A percentile compares a stretch with the other conserved stretches of the same genome.
phyloP scores from a whole-genome alignment of 2,888 invertebrate species.

The Syrista parreyssii region DNA sequence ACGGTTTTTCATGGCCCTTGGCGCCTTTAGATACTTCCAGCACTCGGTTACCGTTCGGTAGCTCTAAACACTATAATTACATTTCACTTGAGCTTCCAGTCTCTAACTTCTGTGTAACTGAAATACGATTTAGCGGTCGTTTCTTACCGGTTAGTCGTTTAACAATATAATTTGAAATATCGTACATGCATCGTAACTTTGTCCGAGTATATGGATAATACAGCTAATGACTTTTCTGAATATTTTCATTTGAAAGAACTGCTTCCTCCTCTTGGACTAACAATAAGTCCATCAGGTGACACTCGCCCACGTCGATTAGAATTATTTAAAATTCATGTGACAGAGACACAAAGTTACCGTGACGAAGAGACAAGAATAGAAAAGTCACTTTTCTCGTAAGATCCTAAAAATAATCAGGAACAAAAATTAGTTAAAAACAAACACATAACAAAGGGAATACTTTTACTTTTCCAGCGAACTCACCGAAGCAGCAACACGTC shows the following conservation, averaged over 20 bases:
- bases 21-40: neutral
- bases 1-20: neutral
- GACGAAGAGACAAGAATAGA: neutral
- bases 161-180: neutral
- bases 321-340: neutral
- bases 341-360: neutral
- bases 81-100: conserved; percentile 26
- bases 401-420: neutral
- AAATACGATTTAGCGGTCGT: neutral
- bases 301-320: neutral
- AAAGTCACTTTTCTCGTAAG: neutral
- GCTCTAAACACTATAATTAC: conserved; percentile 42
- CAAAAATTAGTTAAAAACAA: neutral
- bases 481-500: neutral
- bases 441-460: neutral
- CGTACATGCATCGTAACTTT: neutral
- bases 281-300: neutral
- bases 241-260: neutral
- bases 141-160: neutral
- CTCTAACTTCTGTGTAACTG: conserved; percentile 18
- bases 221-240: neutral
- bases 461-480: neutral
- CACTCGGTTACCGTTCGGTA: conserved; percentile 39
- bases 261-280: neutral
- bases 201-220: neutral